Evolutionary conservation across 2,113 vertebrate species (phyloP).

Genomic region (Cygnus atratus): DNA sequence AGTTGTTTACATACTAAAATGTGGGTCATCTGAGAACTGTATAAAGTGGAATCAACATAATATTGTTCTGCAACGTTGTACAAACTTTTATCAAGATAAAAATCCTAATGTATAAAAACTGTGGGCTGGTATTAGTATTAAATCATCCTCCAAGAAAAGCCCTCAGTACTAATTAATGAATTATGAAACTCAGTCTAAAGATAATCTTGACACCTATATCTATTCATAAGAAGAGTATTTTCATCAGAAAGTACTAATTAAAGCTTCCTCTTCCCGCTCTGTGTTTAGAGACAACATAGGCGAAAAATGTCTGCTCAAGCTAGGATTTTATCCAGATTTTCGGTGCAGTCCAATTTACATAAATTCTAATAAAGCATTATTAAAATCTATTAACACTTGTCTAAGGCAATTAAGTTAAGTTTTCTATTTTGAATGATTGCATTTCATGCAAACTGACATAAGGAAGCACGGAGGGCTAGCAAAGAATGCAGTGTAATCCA

Average conservation of each 20-base stretch:
- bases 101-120: conserved; percentile 7
- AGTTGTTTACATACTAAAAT: not conserved
- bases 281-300: conserved; percentile 56
- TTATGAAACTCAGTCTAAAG: conserved; percentile 72
- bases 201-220: conserved; percentile 73
- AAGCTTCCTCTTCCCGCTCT: conserved; percentile 35
- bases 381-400: conserved; percentile 87
- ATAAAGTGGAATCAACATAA: not conserved
- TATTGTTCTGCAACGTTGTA: not conserved
- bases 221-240: conserved; percentile 59
- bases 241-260: conserved; percentile 74
- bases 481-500: conserved; percentile 29
- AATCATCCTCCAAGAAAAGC: conserved; percentile 48
- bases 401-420: conserved; percentile 80
- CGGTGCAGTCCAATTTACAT: conserved; percentile 77
- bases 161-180: conserved; percentile 70
- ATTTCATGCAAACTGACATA: conserved; percentile 72
- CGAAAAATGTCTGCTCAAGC: conserved; percentile 37
- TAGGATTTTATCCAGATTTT: conserved; percentile 73
- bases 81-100: not conserved
- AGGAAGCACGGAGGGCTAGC: conserved; percentile 12
- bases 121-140: conserved; percentile 35
- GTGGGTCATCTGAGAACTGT: not conserved
- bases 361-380: conserved; percentile 81
- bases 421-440: conserved; percentile 74